Percentiles rank a stretch among this genome's conserved stretches.
Conservation (phyloP, 2,888 invertebrate species). For the Amphiduros pacificus region DNA sequence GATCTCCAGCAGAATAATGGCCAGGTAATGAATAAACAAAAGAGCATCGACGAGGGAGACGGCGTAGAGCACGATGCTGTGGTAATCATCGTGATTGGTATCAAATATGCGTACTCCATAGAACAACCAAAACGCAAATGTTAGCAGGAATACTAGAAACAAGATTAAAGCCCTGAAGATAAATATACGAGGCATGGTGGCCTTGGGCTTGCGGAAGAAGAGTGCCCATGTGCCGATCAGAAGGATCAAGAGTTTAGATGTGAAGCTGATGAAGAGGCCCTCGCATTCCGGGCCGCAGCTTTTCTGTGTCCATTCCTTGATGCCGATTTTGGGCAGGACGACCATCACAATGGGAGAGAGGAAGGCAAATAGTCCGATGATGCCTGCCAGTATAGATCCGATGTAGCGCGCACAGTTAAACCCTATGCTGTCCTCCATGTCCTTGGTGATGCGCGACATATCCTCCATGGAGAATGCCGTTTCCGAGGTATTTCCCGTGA, state of each 20-base stretch:
- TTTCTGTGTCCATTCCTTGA: slow-evolving; percentile 63
- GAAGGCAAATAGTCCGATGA: slow-evolving; percentile 81
- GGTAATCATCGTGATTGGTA: slow-evolving; percentile 63
- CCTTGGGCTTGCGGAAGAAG: slow-evolving; percentile 80
- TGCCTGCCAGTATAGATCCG: slow-evolving; percentile 77
- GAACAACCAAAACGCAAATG: slow-evolving; percentile 97
- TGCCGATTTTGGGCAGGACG: slow-evolving; percentile 78
- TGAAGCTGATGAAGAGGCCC: slow-evolving; percentile 85
- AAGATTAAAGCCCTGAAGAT: slow-evolving; percentile 87
- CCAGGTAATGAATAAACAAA: slow-evolving; percentile 90
- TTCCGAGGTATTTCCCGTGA: slow-evolving; percentile 95
- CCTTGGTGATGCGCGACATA: slow-evolving; percentile 56
- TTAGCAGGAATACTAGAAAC: slow-evolving; percentile 84
- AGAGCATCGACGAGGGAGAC: slow-evolving; percentile 91
- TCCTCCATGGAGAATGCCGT: slow-evolving; percentile 93
- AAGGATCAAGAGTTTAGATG: slow-evolving; percentile 86
- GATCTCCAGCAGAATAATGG: slow-evolving; percentile 89
- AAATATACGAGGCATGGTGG: slow-evolving; percentile 88
- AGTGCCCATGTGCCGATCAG: slow-evolving; percentile 91
- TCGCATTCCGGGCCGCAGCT: slow-evolving; percentile 63
- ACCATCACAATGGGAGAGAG: slow-evolving; percentile 94
- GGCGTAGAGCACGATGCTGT: slow-evolving; percentile 87
- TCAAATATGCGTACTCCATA: slow-evolving; percentile 81
- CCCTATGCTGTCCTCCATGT: slow-evolving; percentile 44
- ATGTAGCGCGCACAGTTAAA: slow-evolving; percentile 67